phyloP scores from a whole-genome alignment of 2,888 invertebrate genomes.

The Exocentrus adspersus region DNA sequence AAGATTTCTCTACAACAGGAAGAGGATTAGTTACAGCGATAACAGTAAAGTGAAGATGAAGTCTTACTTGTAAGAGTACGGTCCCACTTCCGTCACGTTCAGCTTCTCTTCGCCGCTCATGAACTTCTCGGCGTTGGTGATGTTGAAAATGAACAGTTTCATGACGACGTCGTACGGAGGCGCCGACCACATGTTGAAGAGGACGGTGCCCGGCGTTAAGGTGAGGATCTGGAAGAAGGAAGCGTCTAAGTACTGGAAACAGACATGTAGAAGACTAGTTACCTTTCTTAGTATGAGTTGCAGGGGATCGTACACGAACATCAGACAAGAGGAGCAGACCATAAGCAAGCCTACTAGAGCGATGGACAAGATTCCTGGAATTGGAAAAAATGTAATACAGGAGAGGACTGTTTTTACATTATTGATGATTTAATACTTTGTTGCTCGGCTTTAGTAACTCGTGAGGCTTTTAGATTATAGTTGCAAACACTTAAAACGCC shows the following conservation, averaged over 20 bases:
- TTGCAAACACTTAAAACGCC: too few species aligned
- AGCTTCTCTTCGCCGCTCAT: slow-evolving; percentile 73
- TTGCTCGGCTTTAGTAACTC: too few species aligned
- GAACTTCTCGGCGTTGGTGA: slow-evolving; percentile 80
- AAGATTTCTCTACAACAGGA: slow-evolving; percentile 71
- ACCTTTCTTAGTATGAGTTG: slow-evolving; percentile 55
- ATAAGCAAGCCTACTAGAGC: slow-evolving; percentile 57
- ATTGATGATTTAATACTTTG: too few species aligned
- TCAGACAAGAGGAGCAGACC: slow-evolving; percentile 55
- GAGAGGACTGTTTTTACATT: too few species aligned
- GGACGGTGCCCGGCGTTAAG: slow-evolving; percentile 64
- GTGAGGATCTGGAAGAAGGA: slow-evolving; percentile 49
- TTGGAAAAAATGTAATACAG: slow-evolving; percentile 34
- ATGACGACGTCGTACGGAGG: slow-evolving; percentile 75
- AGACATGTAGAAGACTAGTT: too few species aligned
- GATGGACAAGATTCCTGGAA: slow-evolving; percentile 57
- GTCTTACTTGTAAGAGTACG: slow-evolving; percentile 83
- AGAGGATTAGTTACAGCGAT: neutral
- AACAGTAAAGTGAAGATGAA: neutral
- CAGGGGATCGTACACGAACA: slow-evolving; percentile 57
- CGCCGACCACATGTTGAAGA: slow-evolving; percentile 70
- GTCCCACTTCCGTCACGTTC: slow-evolving; percentile 78
- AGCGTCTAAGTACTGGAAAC: too few species aligned
- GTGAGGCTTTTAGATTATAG: too few species aligned
- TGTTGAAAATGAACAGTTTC: slow-evolving; percentile 78